phyloP scores from a whole-genome alignment of 2,113 vertebrate genomes.

The Etheostoma spectabile region DNA sequence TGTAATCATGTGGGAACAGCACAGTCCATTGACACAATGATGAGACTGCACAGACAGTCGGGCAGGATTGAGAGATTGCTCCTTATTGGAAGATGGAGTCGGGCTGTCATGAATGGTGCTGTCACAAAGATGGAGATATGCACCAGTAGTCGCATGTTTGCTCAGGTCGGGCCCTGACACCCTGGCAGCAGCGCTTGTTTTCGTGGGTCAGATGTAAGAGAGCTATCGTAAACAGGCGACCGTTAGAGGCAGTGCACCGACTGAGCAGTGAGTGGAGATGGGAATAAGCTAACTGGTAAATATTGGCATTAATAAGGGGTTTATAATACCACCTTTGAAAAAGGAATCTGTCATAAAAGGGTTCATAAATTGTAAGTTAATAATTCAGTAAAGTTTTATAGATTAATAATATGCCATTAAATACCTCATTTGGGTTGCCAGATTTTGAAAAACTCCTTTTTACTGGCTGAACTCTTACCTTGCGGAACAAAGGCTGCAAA shows the following conservation, averaged over 20 bases:
- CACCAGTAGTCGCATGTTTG: slow-evolving; percentile 43
- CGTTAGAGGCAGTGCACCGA: background rate
- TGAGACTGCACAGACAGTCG: slow-evolving; percentile 63
- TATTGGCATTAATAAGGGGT: background rate
- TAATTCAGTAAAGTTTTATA: background rate
- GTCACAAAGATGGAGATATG: slow-evolving; percentile 59
- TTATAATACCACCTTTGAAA: background rate
- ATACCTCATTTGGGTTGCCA: background rate
- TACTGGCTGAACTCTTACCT: background rate
- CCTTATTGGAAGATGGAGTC: slow-evolving; percentile 72
- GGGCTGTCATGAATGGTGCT: slow-evolving; percentile 64
- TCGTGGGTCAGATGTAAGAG: slow-evolving; percentile 23
- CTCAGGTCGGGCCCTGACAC: slow-evolving; percentile 36
- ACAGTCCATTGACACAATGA: slow-evolving; percentile 77
- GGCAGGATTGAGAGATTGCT: slow-evolving; percentile 68
- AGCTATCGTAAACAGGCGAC: background rate
- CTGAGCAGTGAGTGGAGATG: background rate
- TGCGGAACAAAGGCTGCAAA: background rate
- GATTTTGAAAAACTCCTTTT: background rate
- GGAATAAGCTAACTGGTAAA: background rate
- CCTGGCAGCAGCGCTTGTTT: slow-evolving; percentile 16
- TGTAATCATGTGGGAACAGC: slow-evolving; percentile 77
- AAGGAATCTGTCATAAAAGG: background rate
- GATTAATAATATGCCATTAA: background rate
- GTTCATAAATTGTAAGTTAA: background rate